A percentile compares a stretch with the other conserved stretches of the same genome.
These are phyloP conservation scores for Odontothrips loti DNA, from an alignment of 2,888 invertebrate genomes.

Conservation along the genomic window DNA sequence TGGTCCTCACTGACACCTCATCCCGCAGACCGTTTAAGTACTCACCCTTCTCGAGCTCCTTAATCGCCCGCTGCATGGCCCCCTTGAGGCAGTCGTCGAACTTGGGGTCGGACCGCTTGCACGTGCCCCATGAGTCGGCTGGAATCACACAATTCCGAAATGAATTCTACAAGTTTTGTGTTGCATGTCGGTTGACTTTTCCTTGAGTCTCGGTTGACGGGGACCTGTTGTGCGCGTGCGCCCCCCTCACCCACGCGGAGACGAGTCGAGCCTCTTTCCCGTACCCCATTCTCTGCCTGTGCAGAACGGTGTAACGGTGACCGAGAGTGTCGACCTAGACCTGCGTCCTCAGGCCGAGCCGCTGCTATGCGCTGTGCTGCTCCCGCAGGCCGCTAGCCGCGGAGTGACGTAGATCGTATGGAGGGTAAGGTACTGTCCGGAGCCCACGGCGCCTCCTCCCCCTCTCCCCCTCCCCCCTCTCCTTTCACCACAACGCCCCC, in stretches of 20 bases:
- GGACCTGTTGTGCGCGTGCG: not conserved
- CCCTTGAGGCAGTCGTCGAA: not conserved
- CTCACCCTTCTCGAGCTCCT: not conserved
- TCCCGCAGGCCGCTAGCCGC: too few relatives aligned
- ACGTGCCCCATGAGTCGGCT: slow-evolving; percentile 8
- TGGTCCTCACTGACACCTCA: not conserved
- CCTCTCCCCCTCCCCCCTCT: too few relatives aligned
- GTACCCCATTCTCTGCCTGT: not conserved
- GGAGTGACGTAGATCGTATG: too few relatives aligned
- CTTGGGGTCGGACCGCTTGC: slow-evolving; percentile 13
- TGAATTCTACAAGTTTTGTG: not conserved
- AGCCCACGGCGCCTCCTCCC: too few relatives aligned
- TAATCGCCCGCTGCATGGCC: slow-evolving; percentile 3
- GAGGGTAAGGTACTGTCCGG: too few relatives aligned
- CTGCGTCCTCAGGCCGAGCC: too few relatives aligned
- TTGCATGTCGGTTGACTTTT: not conserved
- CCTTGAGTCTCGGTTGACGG: not conserved
- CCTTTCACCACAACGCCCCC: too few relatives aligned
- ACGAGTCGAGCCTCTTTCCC: not conserved
- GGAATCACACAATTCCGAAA: not conserved
- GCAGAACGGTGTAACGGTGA: too few relatives aligned
- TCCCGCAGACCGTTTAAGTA: not conserved
- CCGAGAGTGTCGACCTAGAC: too few relatives aligned
- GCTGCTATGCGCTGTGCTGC: too few relatives aligned
- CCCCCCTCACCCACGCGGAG: not conserved